These are phyloP conservation scores for Cherax quadricarinatus DNA, from an alignment of 1,140 invertebrate genomes.

Conservation along the genomic window DNA sequence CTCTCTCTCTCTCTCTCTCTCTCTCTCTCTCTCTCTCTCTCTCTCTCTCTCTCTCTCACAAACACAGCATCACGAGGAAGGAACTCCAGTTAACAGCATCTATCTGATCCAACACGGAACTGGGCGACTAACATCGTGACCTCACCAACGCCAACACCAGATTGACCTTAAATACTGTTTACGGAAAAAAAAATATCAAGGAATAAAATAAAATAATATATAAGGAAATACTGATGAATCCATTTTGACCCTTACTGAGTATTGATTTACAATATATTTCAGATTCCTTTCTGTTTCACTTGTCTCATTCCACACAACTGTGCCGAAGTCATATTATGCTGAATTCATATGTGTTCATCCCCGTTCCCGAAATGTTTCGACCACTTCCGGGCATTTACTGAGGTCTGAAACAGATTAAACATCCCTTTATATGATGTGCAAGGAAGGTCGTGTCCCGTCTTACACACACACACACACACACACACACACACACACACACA, in stretches of 20 bases:
- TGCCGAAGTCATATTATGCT: conserved; percentile 32
- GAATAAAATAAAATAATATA: neutral
- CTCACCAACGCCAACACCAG: neutral
- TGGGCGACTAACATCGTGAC: neutral
- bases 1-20: conserved; percentile 3
- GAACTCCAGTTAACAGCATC: neutral
- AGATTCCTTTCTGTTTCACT: conserved; percentile 29
- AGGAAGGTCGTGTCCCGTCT: no score
- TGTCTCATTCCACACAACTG: conserved; percentile 23
- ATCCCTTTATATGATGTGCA: no score
- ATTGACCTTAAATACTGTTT: neutral
- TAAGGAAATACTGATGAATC: neutral
- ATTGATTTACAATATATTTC: conserved; percentile 23
- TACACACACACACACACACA: neutral
- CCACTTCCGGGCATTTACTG: neutral
- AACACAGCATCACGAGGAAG: neutral
- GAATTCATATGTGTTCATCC: conserved; percentile 29
- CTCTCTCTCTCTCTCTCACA: neutral
- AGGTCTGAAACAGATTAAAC: no score
- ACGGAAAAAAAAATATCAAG: neutral
- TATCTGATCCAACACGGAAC: neutral
- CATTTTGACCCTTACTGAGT: conserved; percentile 10
- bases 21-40: neutral
- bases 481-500: conserved; percentile 2
- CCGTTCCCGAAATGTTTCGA: conserved; percentile 27